Evolutionary conservation across 2,797 vertebrate species (phyloP).

Genomic region (Rhinatrema bivittatum): DNA sequence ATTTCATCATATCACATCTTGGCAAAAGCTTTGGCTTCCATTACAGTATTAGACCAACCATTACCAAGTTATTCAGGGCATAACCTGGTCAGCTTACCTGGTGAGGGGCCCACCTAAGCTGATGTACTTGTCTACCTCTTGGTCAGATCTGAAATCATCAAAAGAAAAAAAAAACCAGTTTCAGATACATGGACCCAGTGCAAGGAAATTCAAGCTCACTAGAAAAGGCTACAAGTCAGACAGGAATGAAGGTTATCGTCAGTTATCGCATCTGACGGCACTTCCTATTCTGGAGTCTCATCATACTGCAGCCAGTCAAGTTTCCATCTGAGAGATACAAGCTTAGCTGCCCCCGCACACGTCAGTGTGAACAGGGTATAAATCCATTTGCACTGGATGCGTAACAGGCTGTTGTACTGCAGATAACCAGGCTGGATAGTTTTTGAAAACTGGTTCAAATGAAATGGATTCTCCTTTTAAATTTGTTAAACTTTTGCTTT

Average conservation of each 20-base stretch:
- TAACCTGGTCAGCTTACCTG: neutral
- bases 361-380: no score
- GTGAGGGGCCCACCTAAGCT: neutral
- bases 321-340: no score
- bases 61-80: no score
- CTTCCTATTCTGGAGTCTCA: constrained; percentile 59
- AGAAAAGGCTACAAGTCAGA: constrained; percentile 36
- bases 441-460: no score
- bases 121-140: neutral
- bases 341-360: no score
- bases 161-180: neutral
- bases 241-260: constrained; percentile 36
- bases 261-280: constrained; percentile 65
- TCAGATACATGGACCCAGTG: accelerated
- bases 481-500: no score
- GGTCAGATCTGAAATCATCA: neutral
- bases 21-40: neutral
- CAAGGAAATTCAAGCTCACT: accelerated
- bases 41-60: no score
- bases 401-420: no score
- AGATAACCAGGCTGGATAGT: no score
- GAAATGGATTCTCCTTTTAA: no score
- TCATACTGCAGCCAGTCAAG: constrained; percentile 49
- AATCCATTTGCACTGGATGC: no score
- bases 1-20: constrained; percentile 69